Evolutionary conservation across 2,888 invertebrate species (phyloP).

Genomic region (Leucophenga montana): DNA sequence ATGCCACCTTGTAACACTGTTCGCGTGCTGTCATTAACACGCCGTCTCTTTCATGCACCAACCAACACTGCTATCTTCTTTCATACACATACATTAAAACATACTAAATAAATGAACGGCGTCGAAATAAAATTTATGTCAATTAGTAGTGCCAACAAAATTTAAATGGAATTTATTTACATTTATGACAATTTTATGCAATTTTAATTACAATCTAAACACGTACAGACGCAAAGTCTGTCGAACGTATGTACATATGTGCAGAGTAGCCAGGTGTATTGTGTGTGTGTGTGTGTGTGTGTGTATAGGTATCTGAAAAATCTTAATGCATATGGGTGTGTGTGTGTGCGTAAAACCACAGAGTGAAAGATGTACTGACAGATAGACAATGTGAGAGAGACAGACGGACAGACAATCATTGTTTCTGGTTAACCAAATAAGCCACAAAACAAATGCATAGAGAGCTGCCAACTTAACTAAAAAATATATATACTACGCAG

Average conservation of each 20-base stretch:
- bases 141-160: slow-evolving; percentile 49
- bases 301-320: not conserved
- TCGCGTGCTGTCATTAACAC: not conserved
- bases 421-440: slow-evolving; percentile 23
- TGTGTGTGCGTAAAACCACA: no score
- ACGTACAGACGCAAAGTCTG: slow-evolving; percentile 40
- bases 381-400: not conserved
- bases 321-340: not conserved
- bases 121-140: slow-evolving; percentile 18
- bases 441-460: slow-evolving; percentile 16
- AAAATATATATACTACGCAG: not conserved
- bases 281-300: not conserved
- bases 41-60: not conserved
- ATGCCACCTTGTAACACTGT: not conserved
- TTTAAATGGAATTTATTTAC: slow-evolving; percentile 58
- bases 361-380: no score
- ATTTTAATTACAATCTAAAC: slow-evolving; percentile 36
- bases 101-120: not conserved
- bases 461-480: not conserved
- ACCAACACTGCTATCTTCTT: not conserved
- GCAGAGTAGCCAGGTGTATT: not conserved
- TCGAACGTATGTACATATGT: not conserved
- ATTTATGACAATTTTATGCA: slow-evolving; percentile 46
- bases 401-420: not conserved
- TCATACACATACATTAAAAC: not conserved